These are phyloP conservation scores for Blera fallax DNA, from an alignment of 2,888 invertebrate species.

Conservation along the genomic window DNA sequence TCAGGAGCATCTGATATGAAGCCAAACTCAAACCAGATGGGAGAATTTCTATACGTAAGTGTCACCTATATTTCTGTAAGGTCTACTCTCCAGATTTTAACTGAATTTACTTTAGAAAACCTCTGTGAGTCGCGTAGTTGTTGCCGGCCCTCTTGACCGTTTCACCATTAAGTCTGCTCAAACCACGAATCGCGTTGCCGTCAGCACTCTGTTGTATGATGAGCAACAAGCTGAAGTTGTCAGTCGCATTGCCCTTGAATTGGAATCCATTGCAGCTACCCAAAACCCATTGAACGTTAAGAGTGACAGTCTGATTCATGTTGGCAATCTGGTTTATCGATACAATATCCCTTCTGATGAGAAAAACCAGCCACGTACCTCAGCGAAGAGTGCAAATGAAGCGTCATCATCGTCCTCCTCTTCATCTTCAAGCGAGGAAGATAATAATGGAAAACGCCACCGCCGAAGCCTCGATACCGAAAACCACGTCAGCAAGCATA, in stretches of 20 bases:
- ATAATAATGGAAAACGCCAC: constrained; percentile 7
- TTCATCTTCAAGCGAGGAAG: constrained; percentile 52
- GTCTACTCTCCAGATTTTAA: background rate
- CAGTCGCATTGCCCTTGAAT: constrained; percentile 84
- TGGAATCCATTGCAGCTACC: constrained; percentile 76
- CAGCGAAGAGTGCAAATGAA: constrained; percentile 25
- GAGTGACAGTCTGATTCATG: constrained; percentile 75
- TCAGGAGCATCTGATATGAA: constrained; percentile 84
- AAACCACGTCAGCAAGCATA: constrained; percentile 28
- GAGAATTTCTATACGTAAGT: constrained; percentile 83
- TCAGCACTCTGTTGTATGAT: constrained; percentile 84
- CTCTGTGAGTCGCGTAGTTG: constrained; percentile 84
- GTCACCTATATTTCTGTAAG: background rate
- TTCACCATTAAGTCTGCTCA: constrained; percentile 86
- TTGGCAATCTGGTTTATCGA: constrained; percentile 84
- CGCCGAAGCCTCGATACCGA: constrained; percentile 22
- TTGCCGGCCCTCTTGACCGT: constrained; percentile 83
- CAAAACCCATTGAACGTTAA: constrained; percentile 5
- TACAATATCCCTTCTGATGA: constrained; percentile 80
- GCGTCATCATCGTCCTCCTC: constrained; percentile 62
- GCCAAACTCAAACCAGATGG: constrained; percentile 82
- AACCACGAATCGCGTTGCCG: constrained; percentile 84
- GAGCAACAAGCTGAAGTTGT: constrained; percentile 85
- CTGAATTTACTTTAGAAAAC: constrained; percentile 82
- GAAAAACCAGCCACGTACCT: constrained; percentile 74